phyloP scores from a whole-genome alignment of 35 echinoderm and acorn worm species.

The Stichopus chloronotus region DNA sequence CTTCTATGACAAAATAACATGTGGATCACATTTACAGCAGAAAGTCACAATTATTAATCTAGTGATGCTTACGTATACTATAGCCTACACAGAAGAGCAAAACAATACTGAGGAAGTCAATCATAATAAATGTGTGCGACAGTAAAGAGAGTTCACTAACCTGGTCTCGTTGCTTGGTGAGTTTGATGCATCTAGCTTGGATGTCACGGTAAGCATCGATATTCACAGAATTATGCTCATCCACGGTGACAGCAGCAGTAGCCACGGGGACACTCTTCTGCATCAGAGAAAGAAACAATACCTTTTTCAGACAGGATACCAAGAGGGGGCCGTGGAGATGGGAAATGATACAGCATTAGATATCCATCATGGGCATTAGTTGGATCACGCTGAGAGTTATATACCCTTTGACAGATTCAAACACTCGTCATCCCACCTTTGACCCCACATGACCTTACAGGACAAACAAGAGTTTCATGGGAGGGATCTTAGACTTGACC shows the following conservation, averaged over 20 bases:
- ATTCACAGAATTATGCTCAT: conserved; percentile 36
- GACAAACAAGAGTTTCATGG: not conserved
- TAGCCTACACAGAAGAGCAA: no score
- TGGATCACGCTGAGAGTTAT: not conserved
- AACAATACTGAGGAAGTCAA: no score
- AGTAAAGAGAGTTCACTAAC: not conserved
- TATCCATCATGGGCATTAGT: not conserved
- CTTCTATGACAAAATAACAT: no score
- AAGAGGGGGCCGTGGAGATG: not conserved
- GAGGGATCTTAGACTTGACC: not conserved
- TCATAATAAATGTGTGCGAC: no score
- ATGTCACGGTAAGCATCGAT: conserved; percentile 37
- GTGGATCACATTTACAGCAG: no score
- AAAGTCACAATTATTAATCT: no score
- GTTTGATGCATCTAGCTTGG: conserved; percentile 42
- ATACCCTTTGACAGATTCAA: not conserved
- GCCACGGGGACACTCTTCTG: conserved; percentile 12
- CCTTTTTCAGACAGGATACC: not conserved
- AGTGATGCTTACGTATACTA: no score
- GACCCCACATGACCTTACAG: not conserved
- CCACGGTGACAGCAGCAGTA: not conserved
- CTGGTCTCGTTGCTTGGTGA: conserved; percentile 53
- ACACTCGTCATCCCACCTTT: not conserved
- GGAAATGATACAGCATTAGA: not conserved
- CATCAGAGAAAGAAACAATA: not conserved